These are phyloP conservation scores for Cheilosia urbana DNA, from an alignment of 2,888 invertebrate species.

Conservation along the genomic window DNA sequence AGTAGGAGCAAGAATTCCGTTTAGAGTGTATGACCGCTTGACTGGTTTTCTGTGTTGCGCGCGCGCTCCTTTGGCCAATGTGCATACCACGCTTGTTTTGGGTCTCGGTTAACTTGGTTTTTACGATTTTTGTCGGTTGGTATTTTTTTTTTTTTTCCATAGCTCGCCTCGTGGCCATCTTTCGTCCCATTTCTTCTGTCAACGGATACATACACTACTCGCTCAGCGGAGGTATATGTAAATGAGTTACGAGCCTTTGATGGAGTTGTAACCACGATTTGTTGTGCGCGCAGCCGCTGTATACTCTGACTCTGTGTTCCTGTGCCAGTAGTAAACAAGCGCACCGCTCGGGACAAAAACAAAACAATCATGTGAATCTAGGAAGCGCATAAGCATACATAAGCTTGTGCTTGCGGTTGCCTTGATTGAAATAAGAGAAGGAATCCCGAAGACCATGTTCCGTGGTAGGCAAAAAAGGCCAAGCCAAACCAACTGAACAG, in stretches of 20 bases:
- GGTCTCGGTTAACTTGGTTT: constrained; percentile 65
- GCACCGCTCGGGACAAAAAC: constrained; percentile 26
- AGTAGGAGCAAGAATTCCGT: constrained; percentile 61
- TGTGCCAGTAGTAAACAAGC: constrained; percentile 67
- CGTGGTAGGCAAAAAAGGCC: constrained; percentile 70
- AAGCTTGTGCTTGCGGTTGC: constrained; percentile 58
- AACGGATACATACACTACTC: constrained; percentile 47
- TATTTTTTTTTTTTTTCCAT: background rate
- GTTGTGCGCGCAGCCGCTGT: constrained; percentile 30
- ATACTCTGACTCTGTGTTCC: constrained; percentile 12
- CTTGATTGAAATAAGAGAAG: constrained; percentile 74
- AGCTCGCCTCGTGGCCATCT: constrained; percentile 62
- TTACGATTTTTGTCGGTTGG: constrained; percentile 5
- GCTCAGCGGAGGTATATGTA: constrained; percentile 72
- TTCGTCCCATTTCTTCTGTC: constrained; percentile 74
- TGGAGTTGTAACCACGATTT: constrained; percentile 76
- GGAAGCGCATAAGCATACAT: constrained; percentile 73
- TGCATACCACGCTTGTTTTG: constrained; percentile 67
- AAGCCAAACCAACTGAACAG: constrained; percentile 38
- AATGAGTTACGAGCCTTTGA: constrained; percentile 76
- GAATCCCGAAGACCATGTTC: constrained; percentile 69
- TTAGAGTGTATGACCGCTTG: constrained; percentile 70
- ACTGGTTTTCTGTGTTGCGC: constrained; percentile 53
- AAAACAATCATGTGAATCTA: constrained; percentile 75
- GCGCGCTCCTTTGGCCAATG: constrained; percentile 34